These are phyloP conservation scores for Microtus montanus DNA, from an alignment of 2,113 vertebrate species.

Conservation along the genomic window DNA sequence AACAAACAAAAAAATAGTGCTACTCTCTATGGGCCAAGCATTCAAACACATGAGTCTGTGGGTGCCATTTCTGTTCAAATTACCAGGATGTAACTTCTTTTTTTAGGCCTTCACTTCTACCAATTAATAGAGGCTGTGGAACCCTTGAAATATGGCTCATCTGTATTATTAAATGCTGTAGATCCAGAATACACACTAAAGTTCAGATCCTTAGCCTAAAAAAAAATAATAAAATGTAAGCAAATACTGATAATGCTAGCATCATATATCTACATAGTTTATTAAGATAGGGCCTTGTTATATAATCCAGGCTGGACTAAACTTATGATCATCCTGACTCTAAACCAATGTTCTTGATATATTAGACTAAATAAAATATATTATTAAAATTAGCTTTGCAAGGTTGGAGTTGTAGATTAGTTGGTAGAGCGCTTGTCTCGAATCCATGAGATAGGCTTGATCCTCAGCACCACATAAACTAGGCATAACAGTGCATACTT, in stretches of 20 bases:
- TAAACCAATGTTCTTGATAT: slow-evolving; percentile 34
- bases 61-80: neutral
- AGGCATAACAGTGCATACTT: neutral
- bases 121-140: neutral
- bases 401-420: neutral
- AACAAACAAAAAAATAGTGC: neutral
- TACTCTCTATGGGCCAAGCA: neutral
- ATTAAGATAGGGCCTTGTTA: neutral
- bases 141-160: neutral
- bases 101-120: neutral
- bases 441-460: neutral
- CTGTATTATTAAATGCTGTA: neutral
- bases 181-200: slow-evolving; percentile 34
- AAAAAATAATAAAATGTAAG: slow-evolving; percentile 11
- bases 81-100: slow-evolving; percentile 8
- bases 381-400: slow-evolving; percentile 2
- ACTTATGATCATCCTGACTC: neutral
- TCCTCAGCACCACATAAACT: neutral
- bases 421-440: neutral
- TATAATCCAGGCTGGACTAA: neutral
- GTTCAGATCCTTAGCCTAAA: slow-evolving; percentile 27
- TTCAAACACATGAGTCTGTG: neutral
- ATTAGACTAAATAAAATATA: slow-evolving; percentile 52
- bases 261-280: neutral
- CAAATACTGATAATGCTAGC: neutral